Percentiles rank a stretch among this genome's conserved stretches.
These are phyloP conservation scores for Radopholus similis DNA, from an alignment of 1,140 invertebrate genomes.

Conservation along the genomic window DNA sequence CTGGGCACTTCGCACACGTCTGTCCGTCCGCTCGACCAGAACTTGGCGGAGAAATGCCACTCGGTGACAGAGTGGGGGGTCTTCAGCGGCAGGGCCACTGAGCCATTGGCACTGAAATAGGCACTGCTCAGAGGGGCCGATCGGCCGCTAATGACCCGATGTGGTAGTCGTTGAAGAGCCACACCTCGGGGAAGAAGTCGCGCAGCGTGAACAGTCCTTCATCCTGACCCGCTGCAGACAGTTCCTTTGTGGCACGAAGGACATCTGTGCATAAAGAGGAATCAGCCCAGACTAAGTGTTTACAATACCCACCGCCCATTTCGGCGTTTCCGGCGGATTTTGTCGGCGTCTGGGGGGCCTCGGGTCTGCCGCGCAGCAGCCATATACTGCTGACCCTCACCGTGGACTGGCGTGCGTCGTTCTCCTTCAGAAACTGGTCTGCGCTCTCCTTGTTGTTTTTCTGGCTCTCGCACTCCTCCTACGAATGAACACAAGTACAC, in stretches of 20 bases:
- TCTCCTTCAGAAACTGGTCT: not conserved
- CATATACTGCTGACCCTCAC: too few species aligned
- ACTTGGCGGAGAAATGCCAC: conserved; percentile 31
- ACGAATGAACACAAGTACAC: not conserved
- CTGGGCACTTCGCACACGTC: conserved; percentile 21
- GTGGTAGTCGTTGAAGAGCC: conserved; percentile 36
- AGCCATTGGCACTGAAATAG: conserved; percentile 21
- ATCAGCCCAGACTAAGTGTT: not conserved
- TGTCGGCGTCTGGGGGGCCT: too few species aligned
- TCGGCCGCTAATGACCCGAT: conserved; percentile 22
- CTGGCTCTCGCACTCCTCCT: conserved; percentile 7
- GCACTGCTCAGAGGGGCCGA: not conserved
- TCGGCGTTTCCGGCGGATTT: not conserved
- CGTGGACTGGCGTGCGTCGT: not conserved
- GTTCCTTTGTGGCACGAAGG: too few species aligned
- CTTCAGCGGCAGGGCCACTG: not conserved
- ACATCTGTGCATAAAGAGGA: not conserved
- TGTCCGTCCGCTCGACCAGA: conserved; percentile 29
- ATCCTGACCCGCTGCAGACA: not conserved
- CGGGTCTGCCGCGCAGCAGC: too few species aligned
- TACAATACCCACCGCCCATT: not conserved
- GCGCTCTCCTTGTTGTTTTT: not conserved
- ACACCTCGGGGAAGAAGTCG: conserved; percentile 45
- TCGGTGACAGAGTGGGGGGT: conserved; percentile 41
- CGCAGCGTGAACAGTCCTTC: conserved; percentile 21